These are phyloP conservation scores for Atractosteus spatula DNA, from an alignment of 2,113 vertebrate genomes.

Conservation along the genomic window DNA sequence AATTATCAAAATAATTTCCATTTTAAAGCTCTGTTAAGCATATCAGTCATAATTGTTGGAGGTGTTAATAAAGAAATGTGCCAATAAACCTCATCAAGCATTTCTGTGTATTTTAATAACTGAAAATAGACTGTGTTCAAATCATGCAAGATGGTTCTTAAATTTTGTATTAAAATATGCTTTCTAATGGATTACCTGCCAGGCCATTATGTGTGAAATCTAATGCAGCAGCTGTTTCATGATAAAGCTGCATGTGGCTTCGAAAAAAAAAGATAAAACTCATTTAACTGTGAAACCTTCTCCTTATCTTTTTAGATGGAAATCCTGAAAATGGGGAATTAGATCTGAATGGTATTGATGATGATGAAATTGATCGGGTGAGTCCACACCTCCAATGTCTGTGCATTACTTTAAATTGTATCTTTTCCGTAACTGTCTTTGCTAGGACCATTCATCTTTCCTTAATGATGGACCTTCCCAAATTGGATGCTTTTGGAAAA, in stretches of 20 bases:
- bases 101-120: slow-evolving; percentile 12
- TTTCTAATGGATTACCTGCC: slow-evolving; percentile 12
- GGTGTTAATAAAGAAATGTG: slow-evolving; percentile 29
- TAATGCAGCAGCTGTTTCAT: neutral
- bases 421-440: too few relatives aligned
- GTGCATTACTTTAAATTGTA: too few relatives aligned
- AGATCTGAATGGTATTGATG: slow-evolving; percentile 93
- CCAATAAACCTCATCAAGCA: slow-evolving; percentile 24
- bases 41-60: slow-evolving; percentile 43
- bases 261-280: too few relatives aligned
- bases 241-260: too few relatives aligned
- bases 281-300: slow-evolving; percentile 19
- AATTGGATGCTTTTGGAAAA: too few relatives aligned
- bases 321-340: slow-evolving; percentile 77
- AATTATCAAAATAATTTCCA: too few relatives aligned
- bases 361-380: slow-evolving; percentile 91
- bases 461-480: too few relatives aligned
- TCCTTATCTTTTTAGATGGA: slow-evolving; percentile 62
- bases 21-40: slow-evolving; percentile 34
- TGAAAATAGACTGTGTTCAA: neutral
- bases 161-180: slow-evolving; percentile 17
- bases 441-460: too few relatives aligned
- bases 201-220: slow-evolving; percentile 5
- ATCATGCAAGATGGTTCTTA: slow-evolving; percentile 2
- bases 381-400: slow-evolving; percentile 21